Conservation (phyloP, 2,888 invertebrate genomes). For the Apodemia duryi region DNA sequence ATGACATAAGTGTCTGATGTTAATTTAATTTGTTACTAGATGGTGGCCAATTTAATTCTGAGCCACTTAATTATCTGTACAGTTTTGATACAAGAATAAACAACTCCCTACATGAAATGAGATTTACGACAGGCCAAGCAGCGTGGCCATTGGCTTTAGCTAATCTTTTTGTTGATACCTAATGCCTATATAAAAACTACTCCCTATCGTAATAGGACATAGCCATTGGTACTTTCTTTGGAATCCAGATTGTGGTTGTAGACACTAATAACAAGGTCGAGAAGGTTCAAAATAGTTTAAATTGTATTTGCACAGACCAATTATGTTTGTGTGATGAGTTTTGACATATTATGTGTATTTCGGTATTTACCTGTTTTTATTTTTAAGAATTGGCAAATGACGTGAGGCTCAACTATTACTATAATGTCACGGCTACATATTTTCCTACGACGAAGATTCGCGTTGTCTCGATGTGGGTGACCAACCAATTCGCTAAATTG, state of each 20-base stretch:
- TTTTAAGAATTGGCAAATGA: neutral
- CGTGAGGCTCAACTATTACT: too few relatives aligned
- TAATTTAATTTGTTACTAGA: constrained; percentile 2
- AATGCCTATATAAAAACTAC: too few relatives aligned
- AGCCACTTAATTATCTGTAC: neutral
- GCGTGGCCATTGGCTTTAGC: too few relatives aligned
- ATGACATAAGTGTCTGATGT: constrained; percentile 40
- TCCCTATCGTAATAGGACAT: too few relatives aligned
- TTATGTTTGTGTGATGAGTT: neutral
- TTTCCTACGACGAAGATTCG: too few relatives aligned
- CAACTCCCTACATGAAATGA: neutral
- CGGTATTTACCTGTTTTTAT: neutral
- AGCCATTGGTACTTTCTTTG: too few relatives aligned
- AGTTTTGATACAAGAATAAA: neutral
- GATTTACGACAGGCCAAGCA: too few relatives aligned
- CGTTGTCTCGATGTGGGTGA: too few relatives aligned
- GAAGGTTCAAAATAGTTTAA: neutral
- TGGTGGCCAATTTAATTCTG: neutral
- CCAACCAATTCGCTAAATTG: too few relatives aligned
- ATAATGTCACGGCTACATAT: too few relatives aligned
- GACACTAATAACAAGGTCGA: neutral
- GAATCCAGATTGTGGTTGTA: too few relatives aligned
- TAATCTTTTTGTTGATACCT: too few relatives aligned
- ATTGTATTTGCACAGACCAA: neutral
- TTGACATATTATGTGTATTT: neutral